A percentile compares a stretch with the other conserved stretches of the same genome.
Conservation (phyloP, 2,797 vertebrate genomes). For the Echeneis naucrates region DNA sequence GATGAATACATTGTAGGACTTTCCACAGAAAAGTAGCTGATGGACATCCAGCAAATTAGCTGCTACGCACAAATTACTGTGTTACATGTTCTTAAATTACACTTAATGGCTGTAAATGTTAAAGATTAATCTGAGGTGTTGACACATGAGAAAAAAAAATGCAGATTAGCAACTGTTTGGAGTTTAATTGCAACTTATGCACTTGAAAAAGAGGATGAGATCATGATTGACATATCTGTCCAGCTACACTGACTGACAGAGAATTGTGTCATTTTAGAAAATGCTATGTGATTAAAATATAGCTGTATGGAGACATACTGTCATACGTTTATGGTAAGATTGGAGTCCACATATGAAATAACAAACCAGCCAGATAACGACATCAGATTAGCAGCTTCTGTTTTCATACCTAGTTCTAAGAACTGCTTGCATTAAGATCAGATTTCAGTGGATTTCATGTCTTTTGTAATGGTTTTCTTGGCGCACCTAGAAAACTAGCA, state of each 20-base stretch:
- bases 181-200: not conserved
- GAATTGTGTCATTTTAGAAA: conserved; percentile 17
- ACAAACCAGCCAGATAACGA: not conserved
- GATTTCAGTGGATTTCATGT: not conserved
- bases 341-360: not conserved
- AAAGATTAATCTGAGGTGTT: conserved; percentile 11
- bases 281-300: conserved; percentile 3
- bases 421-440: not conserved
- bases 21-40: not conserved
- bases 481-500: not conserved
- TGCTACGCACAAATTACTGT: not conserved
- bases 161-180: not conserved
- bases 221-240: conserved; percentile 23
- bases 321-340: not conserved
- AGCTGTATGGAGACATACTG: not conserved
- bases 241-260: conserved; percentile 25
- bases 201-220: conserved; percentile 24
- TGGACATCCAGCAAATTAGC: not conserved
- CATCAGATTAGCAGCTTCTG: not conserved
- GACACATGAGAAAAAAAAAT: conserved; percentile 6
- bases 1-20: not conserved
- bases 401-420: too few species aligned
- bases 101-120: not conserved
- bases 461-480: not conserved
- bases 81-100: not conserved